These are phyloP conservation scores for Anthonomus grandis DNA, from an alignment of 1,140 invertebrate genomes.

Conservation along the genomic window DNA sequence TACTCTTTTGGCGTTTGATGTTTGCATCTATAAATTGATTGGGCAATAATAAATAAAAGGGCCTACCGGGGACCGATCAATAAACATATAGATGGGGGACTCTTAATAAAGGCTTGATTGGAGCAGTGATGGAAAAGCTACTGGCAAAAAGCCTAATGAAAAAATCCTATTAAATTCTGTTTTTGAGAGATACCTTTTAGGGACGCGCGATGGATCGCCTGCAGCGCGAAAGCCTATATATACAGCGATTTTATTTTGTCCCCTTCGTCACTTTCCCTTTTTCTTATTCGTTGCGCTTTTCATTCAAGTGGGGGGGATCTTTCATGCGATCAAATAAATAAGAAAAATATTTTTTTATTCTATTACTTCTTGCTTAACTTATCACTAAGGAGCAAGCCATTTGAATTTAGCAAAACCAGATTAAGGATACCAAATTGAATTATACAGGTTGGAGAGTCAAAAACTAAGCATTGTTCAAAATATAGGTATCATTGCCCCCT, in stretches of 20 bases:
- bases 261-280: constrained; percentile 18
- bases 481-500: no score
- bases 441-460: no score
- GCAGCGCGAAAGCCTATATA: background rate
- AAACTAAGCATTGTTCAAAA: no score
- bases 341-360: constrained; percentile 1
- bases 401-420: no score
- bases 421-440: no score
- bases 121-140: constrained; percentile 18
- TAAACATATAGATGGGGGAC: constrained; percentile 23
- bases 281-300: constrained; percentile 3
- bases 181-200: constrained; percentile 26
- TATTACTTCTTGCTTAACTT: background rate
- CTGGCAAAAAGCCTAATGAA: constrained; percentile 29
- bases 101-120: constrained; percentile 28
- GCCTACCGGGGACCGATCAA: constrained; percentile 16
- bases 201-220: constrained; percentile 13
- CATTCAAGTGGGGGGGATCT: background rate
- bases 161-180: constrained; percentile 31
- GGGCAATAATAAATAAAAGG: constrained; percentile 14
- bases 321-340: background rate
- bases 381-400: no score
- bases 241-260: constrained; percentile 23
- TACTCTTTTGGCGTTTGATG: constrained; percentile 15
- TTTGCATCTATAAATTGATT: constrained; percentile 21